phyloP scores from a whole-genome alignment of 2,888 invertebrate species.

The Andrena camellia region DNA sequence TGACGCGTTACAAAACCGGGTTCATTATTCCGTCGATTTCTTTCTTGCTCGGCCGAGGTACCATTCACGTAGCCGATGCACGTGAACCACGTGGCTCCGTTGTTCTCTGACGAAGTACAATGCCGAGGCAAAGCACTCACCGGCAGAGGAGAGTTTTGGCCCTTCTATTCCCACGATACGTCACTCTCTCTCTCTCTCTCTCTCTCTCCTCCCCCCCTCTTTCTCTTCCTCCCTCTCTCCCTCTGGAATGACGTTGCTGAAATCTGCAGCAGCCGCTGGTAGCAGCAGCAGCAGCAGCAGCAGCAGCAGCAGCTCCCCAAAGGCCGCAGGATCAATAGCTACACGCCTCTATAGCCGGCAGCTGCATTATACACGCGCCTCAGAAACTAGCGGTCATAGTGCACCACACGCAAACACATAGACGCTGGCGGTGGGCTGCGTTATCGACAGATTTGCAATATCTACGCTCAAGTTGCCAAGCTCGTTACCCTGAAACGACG shows the following conservation, averaged over 20 bases:
- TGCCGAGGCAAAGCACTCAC: constrained; percentile 65
- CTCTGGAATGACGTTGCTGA: constrained; percentile 72
- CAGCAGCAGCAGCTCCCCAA: constrained; percentile 62
- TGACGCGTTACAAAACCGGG: constrained; percentile 7
- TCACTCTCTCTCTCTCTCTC: constrained; percentile 58
- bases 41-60: constrained; percentile 41
- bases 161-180: constrained; percentile 79
- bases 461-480: constrained; percentile 28
- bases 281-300: constrained; percentile 44
- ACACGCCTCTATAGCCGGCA: constrained; percentile 67
- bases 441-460: constrained; percentile 59
- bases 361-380: constrained; percentile 68
- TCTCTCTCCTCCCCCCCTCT: constrained; percentile 55
- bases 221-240: not conserved
- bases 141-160: constrained; percentile 52
- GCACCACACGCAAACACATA: constrained; percentile 40
- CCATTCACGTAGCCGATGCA: constrained; percentile 59
- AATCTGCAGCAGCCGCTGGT: constrained; percentile 67
- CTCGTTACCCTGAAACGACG: constrained; percentile 36
- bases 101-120: constrained; percentile 63
- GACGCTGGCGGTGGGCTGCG: constrained; percentile 3
- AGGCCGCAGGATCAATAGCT: constrained; percentile 73
- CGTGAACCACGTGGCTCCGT: constrained; percentile 69
- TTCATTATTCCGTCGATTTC: constrained; percentile 46
- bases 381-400: constrained; percentile 63